A percentile compares a stretch with the other conserved stretches of the same genome.
Conservation (phyloP, 2,113 vertebrate genomes). For the Ceyx cyanopectus region DNA sequence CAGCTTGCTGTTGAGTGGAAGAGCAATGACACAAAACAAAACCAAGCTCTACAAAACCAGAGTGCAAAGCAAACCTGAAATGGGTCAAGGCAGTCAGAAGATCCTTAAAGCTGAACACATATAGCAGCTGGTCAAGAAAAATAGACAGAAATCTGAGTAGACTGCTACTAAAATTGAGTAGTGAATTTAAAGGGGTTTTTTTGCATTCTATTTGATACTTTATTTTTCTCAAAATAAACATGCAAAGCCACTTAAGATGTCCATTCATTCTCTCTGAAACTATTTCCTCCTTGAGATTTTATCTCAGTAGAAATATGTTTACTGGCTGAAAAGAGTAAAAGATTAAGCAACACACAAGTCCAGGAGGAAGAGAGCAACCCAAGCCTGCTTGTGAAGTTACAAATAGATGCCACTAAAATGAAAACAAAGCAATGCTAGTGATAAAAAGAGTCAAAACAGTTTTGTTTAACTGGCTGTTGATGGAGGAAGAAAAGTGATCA, state of each 20-base stretch:
- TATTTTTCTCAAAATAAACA: conserved; percentile 35
- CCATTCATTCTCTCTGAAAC: conserved; percentile 5
- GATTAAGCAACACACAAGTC: conserved; percentile 3
- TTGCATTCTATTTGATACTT: background rate
- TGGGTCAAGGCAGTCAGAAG: background rate
- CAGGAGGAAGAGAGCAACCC: background rate
- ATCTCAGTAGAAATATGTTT: conserved; percentile 24
- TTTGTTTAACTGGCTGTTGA: background rate
- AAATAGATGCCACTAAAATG: background rate
- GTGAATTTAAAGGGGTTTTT: background rate
- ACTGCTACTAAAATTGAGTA: background rate
- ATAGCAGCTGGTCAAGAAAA: background rate
- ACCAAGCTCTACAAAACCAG: background rate
- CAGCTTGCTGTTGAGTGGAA: background rate
- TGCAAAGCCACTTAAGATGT: background rate
- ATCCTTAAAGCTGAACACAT: background rate
- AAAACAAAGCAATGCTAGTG: background rate
- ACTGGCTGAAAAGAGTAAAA: conserved; percentile 21
- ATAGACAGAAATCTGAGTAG: background rate
- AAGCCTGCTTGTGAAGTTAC: background rate
- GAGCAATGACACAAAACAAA: background rate
- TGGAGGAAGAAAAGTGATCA: conserved; percentile 21
- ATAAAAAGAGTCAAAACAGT: background rate
- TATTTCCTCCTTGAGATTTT: conserved; percentile 59
- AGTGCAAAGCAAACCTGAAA: background rate